Conservation (phyloP, 2,888 invertebrate species). For the Microchrysa polita region DNA sequence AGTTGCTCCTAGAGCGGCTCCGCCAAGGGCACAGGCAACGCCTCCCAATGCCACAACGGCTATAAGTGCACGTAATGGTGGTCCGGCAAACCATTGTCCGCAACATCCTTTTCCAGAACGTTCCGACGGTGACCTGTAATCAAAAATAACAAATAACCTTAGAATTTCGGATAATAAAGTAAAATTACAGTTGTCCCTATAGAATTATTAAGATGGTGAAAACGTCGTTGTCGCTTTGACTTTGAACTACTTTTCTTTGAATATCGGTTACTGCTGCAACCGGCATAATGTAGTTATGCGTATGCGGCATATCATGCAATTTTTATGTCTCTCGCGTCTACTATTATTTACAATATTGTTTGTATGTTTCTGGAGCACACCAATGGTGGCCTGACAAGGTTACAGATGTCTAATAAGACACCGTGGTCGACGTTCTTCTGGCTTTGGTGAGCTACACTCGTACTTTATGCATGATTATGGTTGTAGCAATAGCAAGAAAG, state of each 20-base stretch:
- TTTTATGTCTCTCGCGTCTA: slow-evolving; percentile 12
- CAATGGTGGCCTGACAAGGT: slow-evolving; percentile 39
- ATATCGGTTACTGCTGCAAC: slow-evolving; percentile 18
- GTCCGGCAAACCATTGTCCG: slow-evolving; percentile 65
- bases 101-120: slow-evolving; percentile 65
- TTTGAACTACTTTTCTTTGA: slow-evolving; percentile 44
- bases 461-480: slow-evolving; percentile 25
- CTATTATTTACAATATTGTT: slow-evolving; percentile 12
- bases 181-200: neutral
- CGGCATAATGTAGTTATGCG: slow-evolving; percentile 18
- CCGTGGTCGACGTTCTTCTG: neutral
- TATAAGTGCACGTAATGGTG: slow-evolving; percentile 63
- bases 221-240: slow-evolving; percentile 34
- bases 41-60: slow-evolving; percentile 64
- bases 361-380: slow-evolving; percentile 39
- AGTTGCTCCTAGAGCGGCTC: slow-evolving; percentile 63
- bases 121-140: slow-evolving; percentile 63
- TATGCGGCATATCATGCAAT: slow-evolving; percentile 4
- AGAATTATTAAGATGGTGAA: slow-evolving; percentile 13
- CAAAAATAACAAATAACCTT: slow-evolving; percentile 47
- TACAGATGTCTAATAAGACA: slow-evolving; percentile 7
- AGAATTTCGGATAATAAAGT: neutral
- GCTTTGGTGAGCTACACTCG: neutral
- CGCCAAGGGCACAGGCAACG: slow-evolving; percentile 64
- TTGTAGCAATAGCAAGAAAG: neutral